A percentile compares a stretch with the other conserved stretches of the same genome.
Evolutionary conservation across 1,140 invertebrate genomes (phyloP).

Genomic region (Ostrea denselamellosa): DNA sequence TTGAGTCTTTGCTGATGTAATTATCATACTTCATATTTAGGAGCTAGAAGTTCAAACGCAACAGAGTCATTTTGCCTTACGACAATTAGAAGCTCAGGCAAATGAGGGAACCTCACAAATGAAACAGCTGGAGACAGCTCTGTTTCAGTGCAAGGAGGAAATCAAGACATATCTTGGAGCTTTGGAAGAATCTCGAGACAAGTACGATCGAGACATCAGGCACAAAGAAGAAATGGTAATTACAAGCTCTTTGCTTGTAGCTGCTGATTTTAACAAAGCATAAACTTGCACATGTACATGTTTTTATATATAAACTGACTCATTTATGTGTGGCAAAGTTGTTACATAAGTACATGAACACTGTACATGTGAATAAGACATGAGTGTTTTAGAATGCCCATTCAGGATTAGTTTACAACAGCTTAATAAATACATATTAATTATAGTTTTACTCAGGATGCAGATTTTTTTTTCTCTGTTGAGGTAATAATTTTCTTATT

Average conservation of each 20-base stretch:
- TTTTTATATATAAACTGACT: neutral
- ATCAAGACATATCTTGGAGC: slow-evolving; percentile 67
- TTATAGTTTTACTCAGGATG: too few relatives aligned
- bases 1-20: too few relatives aligned
- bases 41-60: slow-evolving; percentile 63
- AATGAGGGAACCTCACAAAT: slow-evolving; percentile 65
- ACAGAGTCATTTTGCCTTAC: slow-evolving; percentile 59
- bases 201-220: slow-evolving; percentile 68
- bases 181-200: slow-evolving; percentile 68
- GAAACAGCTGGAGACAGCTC: slow-evolving; percentile 69
- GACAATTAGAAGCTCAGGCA: slow-evolving; percentile 64
- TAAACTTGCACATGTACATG: neutral
- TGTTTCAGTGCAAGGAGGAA: slow-evolving; percentile 71
- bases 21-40: slow-evolving; percentile 46
- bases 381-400: too few relatives aligned
- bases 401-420: too few relatives aligned
- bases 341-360: too few relatives aligned
- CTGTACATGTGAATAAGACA: too few relatives aligned
- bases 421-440: too few relatives aligned
- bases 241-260: neutral
- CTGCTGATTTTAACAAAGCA: neutral
- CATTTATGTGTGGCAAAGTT: neutral
- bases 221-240: slow-evolving; percentile 68
- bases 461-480: too few relatives aligned
- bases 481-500: too few relatives aligned